Percentiles rank a stretch among this genome's conserved stretches.
These are phyloP conservation scores for Phalera bucephala DNA, from an alignment of 2,888 invertebrate genomes.

Conservation along the genomic window DNA sequence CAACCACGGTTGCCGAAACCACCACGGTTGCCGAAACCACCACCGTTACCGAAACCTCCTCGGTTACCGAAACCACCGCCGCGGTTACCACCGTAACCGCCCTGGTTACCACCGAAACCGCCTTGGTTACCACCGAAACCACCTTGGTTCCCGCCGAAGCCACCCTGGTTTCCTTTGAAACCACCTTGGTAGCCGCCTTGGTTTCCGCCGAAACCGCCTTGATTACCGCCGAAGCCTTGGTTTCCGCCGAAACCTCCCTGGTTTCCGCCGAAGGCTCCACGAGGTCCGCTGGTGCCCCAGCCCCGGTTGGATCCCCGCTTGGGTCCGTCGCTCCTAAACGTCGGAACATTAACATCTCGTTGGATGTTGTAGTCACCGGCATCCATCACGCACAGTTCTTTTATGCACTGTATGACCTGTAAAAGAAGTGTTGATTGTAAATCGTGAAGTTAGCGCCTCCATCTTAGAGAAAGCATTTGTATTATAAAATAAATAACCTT, in stretches of 20 bases:
- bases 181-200: slow-evolving; percentile 32
- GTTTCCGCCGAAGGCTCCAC: slow-evolving; percentile 36
- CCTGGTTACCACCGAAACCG: slow-evolving; percentile 12
- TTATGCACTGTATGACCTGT: slow-evolving; percentile 87
- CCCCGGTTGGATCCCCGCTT: slow-evolving; percentile 54
- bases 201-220: slow-evolving; percentile 29
- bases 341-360: slow-evolving; percentile 72
- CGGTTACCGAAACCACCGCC: slow-evolving; percentile 12
- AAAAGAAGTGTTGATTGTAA: slow-evolving; percentile 25
- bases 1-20: slow-evolving; percentile 7
- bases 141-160: slow-evolving; percentile 26
- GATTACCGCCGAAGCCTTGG: slow-evolving; percentile 28
- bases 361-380: slow-evolving; percentile 89
- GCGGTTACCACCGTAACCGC: slow-evolving; percentile 10
- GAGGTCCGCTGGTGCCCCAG: slow-evolving; percentile 1
- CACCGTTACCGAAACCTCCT: slow-evolving; percentile 20
- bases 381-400: slow-evolving; percentile 88
- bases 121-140: slow-evolving; percentile 18
- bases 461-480: too few species aligned
- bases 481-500: too few species aligned
- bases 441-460: too few species aligned
- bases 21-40: slow-evolving; percentile 13
- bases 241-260: slow-evolving; percentile 35
- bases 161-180: slow-evolving; percentile 26
- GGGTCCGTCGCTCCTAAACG: slow-evolving; percentile 73